These are phyloP conservation scores for Silurus glanis DNA, from an alignment of 2,113 vertebrate species.

Conservation along the genomic window DNA sequence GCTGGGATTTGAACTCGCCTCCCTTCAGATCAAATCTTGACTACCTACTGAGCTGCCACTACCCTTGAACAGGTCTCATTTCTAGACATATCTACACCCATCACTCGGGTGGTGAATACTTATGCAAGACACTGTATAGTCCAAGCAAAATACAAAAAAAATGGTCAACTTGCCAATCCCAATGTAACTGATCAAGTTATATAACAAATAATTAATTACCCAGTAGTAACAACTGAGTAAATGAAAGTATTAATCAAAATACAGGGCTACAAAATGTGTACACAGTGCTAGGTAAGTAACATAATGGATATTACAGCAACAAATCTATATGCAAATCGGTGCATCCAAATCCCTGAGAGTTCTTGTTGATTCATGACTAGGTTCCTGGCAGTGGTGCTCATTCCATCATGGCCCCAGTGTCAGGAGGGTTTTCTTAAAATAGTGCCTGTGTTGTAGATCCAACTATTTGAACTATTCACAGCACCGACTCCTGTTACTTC, in stretches of 20 bases:
- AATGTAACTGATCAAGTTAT: neutral
- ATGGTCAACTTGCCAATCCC: neutral
- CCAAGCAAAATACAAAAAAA: neutral
- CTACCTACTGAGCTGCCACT: too few species aligned
- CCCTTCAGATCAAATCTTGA: too few species aligned
- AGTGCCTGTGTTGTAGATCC: constrained; percentile 47
- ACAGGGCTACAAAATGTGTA: neutral
- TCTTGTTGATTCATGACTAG: constrained; percentile 1
- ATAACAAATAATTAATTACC: neutral
- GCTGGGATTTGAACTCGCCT: too few species aligned
- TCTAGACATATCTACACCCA: neutral
- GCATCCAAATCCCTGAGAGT: neutral
- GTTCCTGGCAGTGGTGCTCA: neutral
- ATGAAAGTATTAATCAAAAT: neutral
- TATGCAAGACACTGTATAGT: neutral
- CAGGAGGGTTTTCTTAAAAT: constrained; percentile 68
- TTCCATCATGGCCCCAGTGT: constrained; percentile 51
- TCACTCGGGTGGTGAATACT: too few species aligned
- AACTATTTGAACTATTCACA: constrained; percentile 34
- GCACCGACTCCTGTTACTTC: constrained; percentile 29
- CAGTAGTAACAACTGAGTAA: neutral
- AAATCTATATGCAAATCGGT: neutral
- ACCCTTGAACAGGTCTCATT: too few species aligned
- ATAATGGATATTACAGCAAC: neutral
- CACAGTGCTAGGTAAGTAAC: neutral